Evolutionary conservation across 2,797 vertebrate species (phyloP).

Genomic region (Pachyuromys duprasi): DNA sequence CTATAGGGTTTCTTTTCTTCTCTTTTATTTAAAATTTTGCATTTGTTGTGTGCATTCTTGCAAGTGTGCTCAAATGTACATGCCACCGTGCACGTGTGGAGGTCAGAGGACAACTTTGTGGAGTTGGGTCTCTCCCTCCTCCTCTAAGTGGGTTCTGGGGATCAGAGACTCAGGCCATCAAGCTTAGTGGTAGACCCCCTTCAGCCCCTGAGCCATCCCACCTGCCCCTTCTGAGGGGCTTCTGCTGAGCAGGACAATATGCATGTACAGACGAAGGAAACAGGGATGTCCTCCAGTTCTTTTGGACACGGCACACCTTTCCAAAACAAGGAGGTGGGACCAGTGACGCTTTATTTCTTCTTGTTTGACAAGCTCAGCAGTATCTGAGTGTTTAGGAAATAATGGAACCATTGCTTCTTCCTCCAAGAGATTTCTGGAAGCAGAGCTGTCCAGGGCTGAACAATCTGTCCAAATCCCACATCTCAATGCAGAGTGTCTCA

Average conservation of each 20-base stretch:
- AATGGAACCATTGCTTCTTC: constrained; percentile 35
- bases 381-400: constrained; percentile 38
- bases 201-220: not conserved
- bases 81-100: not conserved
- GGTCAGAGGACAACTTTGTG: not conserved
- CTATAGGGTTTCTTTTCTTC: constrained; percentile 27
- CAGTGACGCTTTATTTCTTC: not conserved
- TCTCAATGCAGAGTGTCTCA: not conserved
- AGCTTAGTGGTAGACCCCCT: not conserved
- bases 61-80: not conserved
- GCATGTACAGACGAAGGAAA: not conserved
- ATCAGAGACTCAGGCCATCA: not conserved
- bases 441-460: constrained; percentile 20
- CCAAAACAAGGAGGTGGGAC: not conserved
- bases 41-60: too few species aligned
- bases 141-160: too few species aligned
- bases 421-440: not conserved
- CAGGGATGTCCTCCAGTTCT: not conserved
- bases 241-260: not conserved
- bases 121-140: not conserved
- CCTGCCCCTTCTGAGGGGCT: constrained; percentile 6
- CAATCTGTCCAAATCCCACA: constrained; percentile 8
- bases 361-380: not conserved
- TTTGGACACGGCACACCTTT: not conserved
- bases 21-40: not conserved